These are phyloP conservation scores for Chelon labrosus DNA, from an alignment of 2,797 vertebrate species.

Conservation along the genomic window DNA sequence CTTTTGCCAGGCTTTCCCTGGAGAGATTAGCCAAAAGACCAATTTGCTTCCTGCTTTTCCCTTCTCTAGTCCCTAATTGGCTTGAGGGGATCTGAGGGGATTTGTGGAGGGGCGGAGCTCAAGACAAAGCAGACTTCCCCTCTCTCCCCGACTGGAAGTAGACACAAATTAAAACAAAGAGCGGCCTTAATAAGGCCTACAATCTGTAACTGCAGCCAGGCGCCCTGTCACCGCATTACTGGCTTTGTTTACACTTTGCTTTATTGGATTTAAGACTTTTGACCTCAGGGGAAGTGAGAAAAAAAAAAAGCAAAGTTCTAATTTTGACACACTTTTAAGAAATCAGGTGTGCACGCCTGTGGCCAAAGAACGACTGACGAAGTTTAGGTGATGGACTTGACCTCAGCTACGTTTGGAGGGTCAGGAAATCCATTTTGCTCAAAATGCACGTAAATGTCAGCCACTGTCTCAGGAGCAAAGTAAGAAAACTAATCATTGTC, in stretches of 20 bases:
- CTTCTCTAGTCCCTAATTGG: constrained; percentile 64
- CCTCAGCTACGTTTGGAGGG: constrained; percentile 21
- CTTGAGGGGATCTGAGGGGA: constrained; percentile 65
- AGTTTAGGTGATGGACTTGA: constrained; percentile 25
- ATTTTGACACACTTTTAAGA: constrained; percentile 17
- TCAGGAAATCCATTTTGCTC: constrained; percentile 28
- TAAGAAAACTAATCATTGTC: neutral
- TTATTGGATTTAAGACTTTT: constrained; percentile 51
- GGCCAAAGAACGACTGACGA: constrained; percentile 28
- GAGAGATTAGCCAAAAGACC: constrained; percentile 63
- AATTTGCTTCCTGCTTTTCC: constrained; percentile 64
- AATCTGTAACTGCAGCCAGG: constrained; percentile 25
- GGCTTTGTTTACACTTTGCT: constrained; percentile 49
- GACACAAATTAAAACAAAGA: constrained; percentile 34
- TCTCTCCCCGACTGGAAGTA: constrained; percentile 2
- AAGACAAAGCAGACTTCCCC: constrained; percentile 7
- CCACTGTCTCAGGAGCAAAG: neutral
- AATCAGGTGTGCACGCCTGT: constrained; percentile 8
- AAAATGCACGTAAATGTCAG: neutral
- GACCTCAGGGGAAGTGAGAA: constrained; percentile 26
- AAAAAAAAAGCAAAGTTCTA: neutral
- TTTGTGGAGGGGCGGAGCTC: constrained; percentile 56
- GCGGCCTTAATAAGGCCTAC: constrained; percentile 47
- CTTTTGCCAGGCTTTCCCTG: constrained; percentile 24
- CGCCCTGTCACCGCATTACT: constrained; percentile 27